Percentiles rank a stretch among this genome's conserved stretches.
Conservation (phyloP, 2,797 vertebrate species). For the Triplophysa bombifrons region DNA sequence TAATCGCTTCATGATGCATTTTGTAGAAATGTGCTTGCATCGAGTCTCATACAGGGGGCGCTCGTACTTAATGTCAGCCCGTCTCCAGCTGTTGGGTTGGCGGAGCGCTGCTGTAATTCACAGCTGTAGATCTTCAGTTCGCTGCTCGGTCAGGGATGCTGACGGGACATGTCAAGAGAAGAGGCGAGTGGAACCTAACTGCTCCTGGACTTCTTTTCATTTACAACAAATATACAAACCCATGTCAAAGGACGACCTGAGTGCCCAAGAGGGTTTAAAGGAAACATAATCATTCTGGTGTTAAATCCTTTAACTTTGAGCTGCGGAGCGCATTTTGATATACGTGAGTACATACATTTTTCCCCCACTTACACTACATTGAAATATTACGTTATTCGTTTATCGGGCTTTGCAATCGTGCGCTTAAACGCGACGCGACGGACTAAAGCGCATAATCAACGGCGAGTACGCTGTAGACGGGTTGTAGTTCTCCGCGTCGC, state of each 20-base stretch:
- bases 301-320: neutral
- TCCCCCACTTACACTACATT: neutral
- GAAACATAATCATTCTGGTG: neutral
- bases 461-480: neutral
- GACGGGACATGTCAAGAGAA: slow-evolving; percentile 48
- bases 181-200: slow-evolving; percentile 42
- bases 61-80: neutral
- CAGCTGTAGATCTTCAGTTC: slow-evolving; percentile 43
- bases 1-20: too few relatives aligned
- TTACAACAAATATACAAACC: slow-evolving; percentile 1
- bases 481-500: neutral
- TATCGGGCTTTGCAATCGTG: neutral
- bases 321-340: neutral
- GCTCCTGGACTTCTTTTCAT: slow-evolving; percentile 11
- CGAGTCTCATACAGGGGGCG: slow-evolving; percentile 43
- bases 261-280: neutral
- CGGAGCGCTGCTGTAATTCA: slow-evolving; percentile 42
- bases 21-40: neutral
- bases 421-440: neutral
- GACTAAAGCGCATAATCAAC: neutral
- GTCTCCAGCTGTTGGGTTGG: slow-evolving; percentile 30
- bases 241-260: neutral
- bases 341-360: slow-evolving; percentile 20
- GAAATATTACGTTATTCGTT: neutral
- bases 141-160: slow-evolving; percentile 47